Percentiles rank a stretch among this genome's conserved stretches.
phyloP scores from a whole-genome alignment of 2,888 invertebrate genomes.

The Coleophora deauratella region DNA sequence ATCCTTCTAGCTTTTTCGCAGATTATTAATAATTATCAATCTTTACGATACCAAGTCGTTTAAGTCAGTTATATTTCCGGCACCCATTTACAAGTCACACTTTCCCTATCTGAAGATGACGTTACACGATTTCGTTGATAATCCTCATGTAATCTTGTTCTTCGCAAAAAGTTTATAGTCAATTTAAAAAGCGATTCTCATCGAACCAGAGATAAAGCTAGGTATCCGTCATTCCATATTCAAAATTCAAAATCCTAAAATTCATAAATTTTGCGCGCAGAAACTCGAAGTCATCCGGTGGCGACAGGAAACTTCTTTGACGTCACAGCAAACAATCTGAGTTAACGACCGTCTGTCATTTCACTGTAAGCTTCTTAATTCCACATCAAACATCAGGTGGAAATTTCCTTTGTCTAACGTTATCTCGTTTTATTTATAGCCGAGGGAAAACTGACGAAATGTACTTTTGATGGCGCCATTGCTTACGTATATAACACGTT shows the following conservation, averaged over 20 bases:
- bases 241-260: too few relatives aligned
- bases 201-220: too few relatives aligned
- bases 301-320: constrained; percentile 30
- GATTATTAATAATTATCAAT: not conserved
- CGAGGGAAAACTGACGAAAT: constrained; percentile 6
- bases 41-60: too few relatives aligned
- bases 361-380: constrained; percentile 20
- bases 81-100: too few relatives aligned
- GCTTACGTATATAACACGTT: constrained; percentile 6
- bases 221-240: too few relatives aligned
- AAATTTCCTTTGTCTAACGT: constrained; percentile 31
- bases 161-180: too few relatives aligned
- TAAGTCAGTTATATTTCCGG: too few relatives aligned
- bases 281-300: not conserved
- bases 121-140: constrained; percentile 8
- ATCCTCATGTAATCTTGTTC: not conserved
- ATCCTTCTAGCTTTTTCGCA: constrained; percentile 19
- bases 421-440: constrained; percentile 19
- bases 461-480: constrained; percentile 1
- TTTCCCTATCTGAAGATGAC: constrained; percentile 3
- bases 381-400: constrained; percentile 26
- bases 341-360: constrained; percentile 5
- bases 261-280: too few relatives aligned
- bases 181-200: too few relatives aligned
- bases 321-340: constrained; percentile 21